phyloP scores from a whole-genome alignment of 2,113 vertebrate species.

The Prolemur simus region DNA sequence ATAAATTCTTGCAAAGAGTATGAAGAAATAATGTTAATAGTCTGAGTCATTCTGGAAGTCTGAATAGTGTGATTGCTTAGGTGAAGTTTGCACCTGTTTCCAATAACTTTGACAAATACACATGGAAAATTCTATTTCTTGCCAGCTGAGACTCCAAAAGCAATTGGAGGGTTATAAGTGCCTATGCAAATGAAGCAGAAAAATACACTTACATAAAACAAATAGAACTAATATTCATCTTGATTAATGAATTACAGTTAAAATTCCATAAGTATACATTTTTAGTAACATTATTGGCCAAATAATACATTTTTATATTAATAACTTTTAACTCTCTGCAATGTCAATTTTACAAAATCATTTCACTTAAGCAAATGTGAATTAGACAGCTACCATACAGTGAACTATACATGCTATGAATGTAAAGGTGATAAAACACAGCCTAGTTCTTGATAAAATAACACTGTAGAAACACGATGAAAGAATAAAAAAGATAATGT shows the following conservation, averaged over 20 bases:
- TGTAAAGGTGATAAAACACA: background rate
- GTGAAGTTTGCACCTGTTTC: background rate
- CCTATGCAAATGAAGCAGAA: background rate
- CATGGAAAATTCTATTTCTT: background rate
- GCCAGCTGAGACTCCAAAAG: background rate
- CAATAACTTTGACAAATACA: background rate
- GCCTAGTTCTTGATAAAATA: background rate
- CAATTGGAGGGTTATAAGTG: background rate
- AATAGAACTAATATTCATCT: background rate
- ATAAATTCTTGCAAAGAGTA: background rate
- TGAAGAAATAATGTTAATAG: background rate
- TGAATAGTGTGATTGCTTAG: background rate
- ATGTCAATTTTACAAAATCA: background rate
- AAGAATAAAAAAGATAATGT: background rate
- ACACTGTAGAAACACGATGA: background rate
- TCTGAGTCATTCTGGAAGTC: background rate
- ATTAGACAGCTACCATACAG: background rate
- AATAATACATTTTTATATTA: background rate
- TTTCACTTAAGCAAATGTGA: background rate
- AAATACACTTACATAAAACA: background rate
- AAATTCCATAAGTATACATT: background rate
- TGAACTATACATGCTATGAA: background rate
- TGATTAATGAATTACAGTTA: constrained; percentile 32
- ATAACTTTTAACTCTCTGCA: background rate
- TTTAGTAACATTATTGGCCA: background rate